A percentile compares a stretch with the other conserved stretches of the same genome.
Conservation (phyloP, 2,797 vertebrate genomes). For the Microchirus variegatus region DNA sequence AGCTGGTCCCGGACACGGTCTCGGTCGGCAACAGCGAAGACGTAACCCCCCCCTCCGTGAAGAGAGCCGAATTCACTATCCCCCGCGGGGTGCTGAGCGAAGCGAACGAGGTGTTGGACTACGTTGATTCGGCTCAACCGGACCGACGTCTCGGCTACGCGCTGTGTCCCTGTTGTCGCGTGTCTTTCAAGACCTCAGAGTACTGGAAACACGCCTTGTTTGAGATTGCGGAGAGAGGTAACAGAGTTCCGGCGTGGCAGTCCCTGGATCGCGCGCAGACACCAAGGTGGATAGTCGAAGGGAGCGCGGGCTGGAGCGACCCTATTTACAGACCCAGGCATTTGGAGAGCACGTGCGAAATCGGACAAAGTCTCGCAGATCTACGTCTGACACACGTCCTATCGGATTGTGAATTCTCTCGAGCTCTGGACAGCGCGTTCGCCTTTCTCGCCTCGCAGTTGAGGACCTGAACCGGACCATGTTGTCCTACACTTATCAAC, state of each 20-base stretch:
- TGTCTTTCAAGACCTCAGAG: rapidly evolving
- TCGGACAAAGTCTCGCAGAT: background rate
- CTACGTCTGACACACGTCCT: background rate
- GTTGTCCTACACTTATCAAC: background rate
- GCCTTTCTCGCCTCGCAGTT: background rate
- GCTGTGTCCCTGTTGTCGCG: background rate
- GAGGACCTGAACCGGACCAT: background rate
- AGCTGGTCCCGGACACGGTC: background rate
- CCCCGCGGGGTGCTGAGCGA: background rate
- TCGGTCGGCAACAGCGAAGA: background rate
- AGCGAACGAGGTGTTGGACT: too few species aligned
- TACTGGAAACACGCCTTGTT: constrained; percentile 17
- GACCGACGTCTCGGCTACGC: rapidly evolving
- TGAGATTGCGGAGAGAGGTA: constrained; percentile 1
- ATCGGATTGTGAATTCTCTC: rapidly evolving
- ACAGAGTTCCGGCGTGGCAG: background rate
- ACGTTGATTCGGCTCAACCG: too few species aligned
- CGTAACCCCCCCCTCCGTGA: background rate
- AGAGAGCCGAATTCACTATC: background rate
- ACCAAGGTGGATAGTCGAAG: constrained; percentile 4
- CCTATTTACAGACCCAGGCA: constrained; percentile 33
- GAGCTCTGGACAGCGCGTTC: background rate
- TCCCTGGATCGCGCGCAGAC: background rate
- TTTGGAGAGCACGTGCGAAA: background rate
- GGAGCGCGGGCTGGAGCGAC: background rate